phyloP scores from a whole-genome alignment of 2,888 invertebrate genomes.

The Volucella inanis region DNA sequence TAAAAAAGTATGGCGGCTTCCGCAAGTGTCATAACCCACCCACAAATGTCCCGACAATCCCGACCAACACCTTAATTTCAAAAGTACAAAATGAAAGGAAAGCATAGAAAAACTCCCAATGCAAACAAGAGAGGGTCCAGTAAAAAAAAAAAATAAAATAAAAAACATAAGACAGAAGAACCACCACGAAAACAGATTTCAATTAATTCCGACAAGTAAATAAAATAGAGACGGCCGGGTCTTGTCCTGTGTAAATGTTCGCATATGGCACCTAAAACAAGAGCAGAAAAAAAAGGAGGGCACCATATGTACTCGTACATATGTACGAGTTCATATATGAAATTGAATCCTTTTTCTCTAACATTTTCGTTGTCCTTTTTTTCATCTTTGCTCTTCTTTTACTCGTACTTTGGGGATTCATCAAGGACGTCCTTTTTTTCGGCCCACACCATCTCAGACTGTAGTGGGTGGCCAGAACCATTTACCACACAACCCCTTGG shows the following conservation, averaged over 20 bases:
- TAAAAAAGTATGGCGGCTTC: constrained; percentile 60
- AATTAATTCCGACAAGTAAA: constrained; percentile 74
- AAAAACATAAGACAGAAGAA: constrained; percentile 37
- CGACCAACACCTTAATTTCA: constrained; percentile 52
- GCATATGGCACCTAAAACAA: constrained; percentile 66
- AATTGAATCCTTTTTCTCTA: not conserved
- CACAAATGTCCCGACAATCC: constrained; percentile 69
- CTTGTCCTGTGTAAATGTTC: constrained; percentile 45
- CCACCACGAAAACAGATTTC: constrained; percentile 68
- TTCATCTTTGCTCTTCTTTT: not conserved
- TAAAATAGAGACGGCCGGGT: constrained; percentile 52
- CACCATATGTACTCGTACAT: constrained; percentile 57
- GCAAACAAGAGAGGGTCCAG: constrained; percentile 37
- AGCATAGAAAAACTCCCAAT: constrained; percentile 49
- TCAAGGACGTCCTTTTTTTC: constrained; percentile 71
- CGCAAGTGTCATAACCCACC: constrained; percentile 72
- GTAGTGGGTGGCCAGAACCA: constrained; percentile 50
- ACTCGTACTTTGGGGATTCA: constrained; percentile 7
- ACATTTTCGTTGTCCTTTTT: constrained; percentile 3
- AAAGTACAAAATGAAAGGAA: constrained; percentile 59
- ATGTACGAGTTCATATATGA: constrained; percentile 28
- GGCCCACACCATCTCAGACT: constrained; percentile 43
- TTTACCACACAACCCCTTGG: constrained; percentile 51
- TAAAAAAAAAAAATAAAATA: constrained; percentile 33
- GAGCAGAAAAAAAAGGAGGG: constrained; percentile 13